A percentile compares a stretch with the other conserved stretches of the same genome.
Conservation (phyloP, 1,140 invertebrate genomes). For the Brachionus plicatilis region DNA sequence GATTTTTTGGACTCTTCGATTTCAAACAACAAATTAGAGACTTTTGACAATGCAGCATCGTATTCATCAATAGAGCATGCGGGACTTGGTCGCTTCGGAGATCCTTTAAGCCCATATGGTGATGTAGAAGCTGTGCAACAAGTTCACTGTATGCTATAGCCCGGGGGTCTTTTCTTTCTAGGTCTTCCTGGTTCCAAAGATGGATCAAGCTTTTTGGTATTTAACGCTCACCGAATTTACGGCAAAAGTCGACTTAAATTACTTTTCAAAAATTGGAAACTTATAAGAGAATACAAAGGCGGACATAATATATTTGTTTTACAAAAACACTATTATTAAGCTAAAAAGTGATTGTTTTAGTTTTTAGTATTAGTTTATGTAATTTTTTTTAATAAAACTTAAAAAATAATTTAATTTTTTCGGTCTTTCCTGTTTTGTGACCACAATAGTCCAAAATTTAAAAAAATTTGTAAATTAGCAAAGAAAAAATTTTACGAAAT, state of each 20-base stretch:
- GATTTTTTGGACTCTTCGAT: not conserved
- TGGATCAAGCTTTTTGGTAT: not conserved
- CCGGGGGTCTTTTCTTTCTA: not conserved
- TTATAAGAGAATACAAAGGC: no score
- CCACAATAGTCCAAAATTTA: no score
- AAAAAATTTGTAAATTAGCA: no score
- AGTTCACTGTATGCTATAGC: not conserved
- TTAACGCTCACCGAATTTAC: not conserved
- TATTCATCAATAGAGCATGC: not conserved
- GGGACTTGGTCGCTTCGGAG: not conserved
- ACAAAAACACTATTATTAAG: no score
- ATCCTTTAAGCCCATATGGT: not conserved
- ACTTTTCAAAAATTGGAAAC: not conserved
- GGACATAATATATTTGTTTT: no score
- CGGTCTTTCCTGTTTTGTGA: no score
- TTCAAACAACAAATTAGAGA: not conserved
- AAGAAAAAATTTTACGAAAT: no score
- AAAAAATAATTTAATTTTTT: no score
- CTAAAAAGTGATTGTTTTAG: no score
- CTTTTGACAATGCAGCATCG: not conserved
- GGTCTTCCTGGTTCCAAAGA: not conserved
- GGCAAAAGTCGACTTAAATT: not conserved
- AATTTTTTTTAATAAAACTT: no score
- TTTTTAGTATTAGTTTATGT: no score
- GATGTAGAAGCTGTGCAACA: not conserved